Conservation (phyloP, 2,888 invertebrate species). For the Mamestra brassicae region DNA sequence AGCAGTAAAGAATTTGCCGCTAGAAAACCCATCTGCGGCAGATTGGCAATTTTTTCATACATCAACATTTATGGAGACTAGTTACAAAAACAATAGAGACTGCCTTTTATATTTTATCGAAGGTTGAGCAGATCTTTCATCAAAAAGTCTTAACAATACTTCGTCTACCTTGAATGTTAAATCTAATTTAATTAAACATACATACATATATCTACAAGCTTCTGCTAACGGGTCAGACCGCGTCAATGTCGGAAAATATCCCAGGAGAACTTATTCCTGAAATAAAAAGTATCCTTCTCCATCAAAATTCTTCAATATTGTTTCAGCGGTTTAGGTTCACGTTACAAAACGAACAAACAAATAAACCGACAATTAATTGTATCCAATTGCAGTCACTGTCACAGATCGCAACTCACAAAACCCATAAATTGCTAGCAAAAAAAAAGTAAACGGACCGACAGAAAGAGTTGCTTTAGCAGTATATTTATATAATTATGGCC, state of each 20-base stretch:
- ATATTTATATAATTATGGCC: not conserved
- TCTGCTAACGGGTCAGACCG: not conserved
- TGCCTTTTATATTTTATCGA: conserved; percentile 21
- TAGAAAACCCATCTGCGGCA: conserved; percentile 32
- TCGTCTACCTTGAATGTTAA: not conserved
- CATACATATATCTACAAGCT: not conserved
- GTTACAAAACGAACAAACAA: not conserved
- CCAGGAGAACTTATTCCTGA: not conserved
- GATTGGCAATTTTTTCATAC: conserved; percentile 34
- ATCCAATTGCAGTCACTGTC: no score
- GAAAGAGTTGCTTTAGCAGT: not conserved
- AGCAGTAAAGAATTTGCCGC: conserved; percentile 27
- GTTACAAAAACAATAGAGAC: conserved; percentile 33
- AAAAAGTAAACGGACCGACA: no score
- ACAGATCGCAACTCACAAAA: no score
- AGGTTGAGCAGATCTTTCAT: conserved; percentile 1
- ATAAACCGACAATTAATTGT: not conserved
- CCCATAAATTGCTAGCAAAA: not conserved
- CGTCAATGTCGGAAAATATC: not conserved
- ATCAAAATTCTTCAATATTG: not conserved
- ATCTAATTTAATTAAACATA: no score
- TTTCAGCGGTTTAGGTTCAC: not conserved
- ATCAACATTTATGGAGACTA: conserved; percentile 22
- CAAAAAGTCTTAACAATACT: not conserved
- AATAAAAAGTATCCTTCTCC: no score